Conservation (phyloP, 2,797 vertebrate genomes). For the Crypturellus tataupa region DNA sequence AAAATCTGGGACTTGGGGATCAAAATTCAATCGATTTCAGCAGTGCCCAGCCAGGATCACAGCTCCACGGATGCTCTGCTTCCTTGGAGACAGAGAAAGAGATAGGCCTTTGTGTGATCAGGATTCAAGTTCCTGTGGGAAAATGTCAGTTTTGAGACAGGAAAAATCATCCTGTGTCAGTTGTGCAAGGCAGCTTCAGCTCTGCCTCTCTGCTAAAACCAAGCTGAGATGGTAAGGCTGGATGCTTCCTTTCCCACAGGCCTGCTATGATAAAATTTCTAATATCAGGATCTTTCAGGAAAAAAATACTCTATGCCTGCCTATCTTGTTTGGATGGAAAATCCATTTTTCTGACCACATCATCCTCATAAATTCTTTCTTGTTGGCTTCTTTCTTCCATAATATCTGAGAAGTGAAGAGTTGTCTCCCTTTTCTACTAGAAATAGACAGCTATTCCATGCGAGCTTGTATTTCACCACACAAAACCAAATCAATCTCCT, state of each 20-base stretch:
- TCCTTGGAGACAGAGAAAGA: background rate
- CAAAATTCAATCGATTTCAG: background rate
- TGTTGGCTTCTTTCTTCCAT: background rate
- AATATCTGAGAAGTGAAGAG: background rate
- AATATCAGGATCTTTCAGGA: slow-evolving; percentile 15
- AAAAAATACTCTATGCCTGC: background rate
- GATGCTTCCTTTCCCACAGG: slow-evolving; percentile 40
- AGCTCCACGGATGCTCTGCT: background rate
- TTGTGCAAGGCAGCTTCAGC: background rate
- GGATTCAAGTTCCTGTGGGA: background rate
- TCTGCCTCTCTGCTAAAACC: slow-evolving; percentile 1
- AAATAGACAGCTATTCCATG: background rate
- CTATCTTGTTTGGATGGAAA: background rate
- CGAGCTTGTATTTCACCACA: background rate
- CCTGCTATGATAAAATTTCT: slow-evolving; percentile 3
- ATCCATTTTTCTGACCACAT: background rate
- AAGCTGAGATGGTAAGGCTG: slow-evolving; percentile 5
- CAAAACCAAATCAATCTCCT: background rate
- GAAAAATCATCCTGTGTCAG: background rate
- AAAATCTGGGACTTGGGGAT: background rate
- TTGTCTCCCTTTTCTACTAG: background rate
- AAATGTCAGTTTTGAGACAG: background rate
- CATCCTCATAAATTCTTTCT: background rate
- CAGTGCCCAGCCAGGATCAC: background rate
- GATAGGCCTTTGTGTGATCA: background rate